Base-by-base conservation (phyloP, 2,888 invertebrate genomes). In the Polymixis flavicincta region DNA sequence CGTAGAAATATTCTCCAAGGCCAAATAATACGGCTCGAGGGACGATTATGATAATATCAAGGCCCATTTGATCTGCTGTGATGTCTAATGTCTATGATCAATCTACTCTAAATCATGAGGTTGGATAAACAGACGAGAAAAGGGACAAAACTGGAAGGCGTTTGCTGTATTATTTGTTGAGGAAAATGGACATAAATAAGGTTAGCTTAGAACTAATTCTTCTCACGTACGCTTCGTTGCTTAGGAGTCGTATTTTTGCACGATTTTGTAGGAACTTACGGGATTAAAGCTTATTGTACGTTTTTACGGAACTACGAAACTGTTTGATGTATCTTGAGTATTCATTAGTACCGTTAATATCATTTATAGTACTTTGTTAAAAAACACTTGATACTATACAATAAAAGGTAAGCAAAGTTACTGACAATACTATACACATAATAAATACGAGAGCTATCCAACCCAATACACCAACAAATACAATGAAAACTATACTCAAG, bases 41-140 rank as follows among this genome's bases (percentile, higher is more conserved):
- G 55, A 22, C 63, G 71, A 78, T 70, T 77, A 78, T 70, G 52
- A 25, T 70, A 78, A 78, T 77, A 45, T 64, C 52, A 57, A 45
- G 22, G 63, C 50, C 63, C 63, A 70, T 78, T 76, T 71, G 14
- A 57, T 77, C 42, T 71, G 37, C 11, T 59, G 37, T 42, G 63
- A 52, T 45, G 52, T 59, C 22, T 60, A 60, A 59, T 52, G 32
- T 66, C 45, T 59, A 77, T 67, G 60, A 68, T 59, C 63, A 57
- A 59, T 57, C 32, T 48, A 45, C 25, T 63, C 32, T 71, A 52
- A 71, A 79, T 63, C 19, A 78, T 22, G 32, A 50, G 52, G 71
- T 13, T 78, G 57, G 17, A 45, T 70, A 77, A 70, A 64, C 45
- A 70, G 3, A 50, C 25, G 37, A 25, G 7, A 57, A 48, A 9